Evolutionary conservation across 2,888 invertebrate species (phyloP), one percentile per base, ranked within the genome.

Genomic region (Eupithecia pulchellata): DNA sequence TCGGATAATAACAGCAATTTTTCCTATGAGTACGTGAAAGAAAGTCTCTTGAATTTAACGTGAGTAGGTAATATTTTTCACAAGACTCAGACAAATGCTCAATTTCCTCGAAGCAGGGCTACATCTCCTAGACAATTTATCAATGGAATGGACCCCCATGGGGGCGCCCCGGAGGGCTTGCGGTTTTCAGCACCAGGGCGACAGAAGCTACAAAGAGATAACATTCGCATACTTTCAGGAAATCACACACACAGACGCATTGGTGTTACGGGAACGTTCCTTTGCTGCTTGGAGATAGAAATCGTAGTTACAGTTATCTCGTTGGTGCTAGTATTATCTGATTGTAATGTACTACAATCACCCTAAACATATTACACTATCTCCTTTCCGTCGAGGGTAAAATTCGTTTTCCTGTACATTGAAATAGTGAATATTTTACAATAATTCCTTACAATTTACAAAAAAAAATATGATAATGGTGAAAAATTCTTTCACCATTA

Each of bases 111-210:
- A 32, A 68, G 32, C 65, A 66, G 63, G 72, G 65, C 64, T 47
- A 65, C 42, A 62, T 64, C 39, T 52, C 20, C 64, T 57, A 36
- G 8, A 39, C 69, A 32, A 62, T 67, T 71, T 70, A 61, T 73
- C 67, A 68, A 73, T 69, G 64, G 47, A 69, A 66, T 60, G 64
- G 66, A 64, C 55, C 34, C 64, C 62, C 69, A 81, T 80, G 81
- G 83, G 81, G 81, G 75, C 82, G 78, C 82, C 85, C 83, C 83
- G 81, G 78, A 82, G 79, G 79, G 64, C 76, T 83, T 82, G 86
- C 82, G 87, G 87, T 84, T 85, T 82, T 68, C 77, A 69, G 69
- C 78, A 88, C 87, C 79, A 87, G 83, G 86, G 73, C 71, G 65
- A 30, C 82, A 86, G 81, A 77, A 77, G 65, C 47, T 66, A 64